phyloP scores from a whole-genome alignment of 2,113 vertebrate genomes.

The Tupaia tana region DNA sequence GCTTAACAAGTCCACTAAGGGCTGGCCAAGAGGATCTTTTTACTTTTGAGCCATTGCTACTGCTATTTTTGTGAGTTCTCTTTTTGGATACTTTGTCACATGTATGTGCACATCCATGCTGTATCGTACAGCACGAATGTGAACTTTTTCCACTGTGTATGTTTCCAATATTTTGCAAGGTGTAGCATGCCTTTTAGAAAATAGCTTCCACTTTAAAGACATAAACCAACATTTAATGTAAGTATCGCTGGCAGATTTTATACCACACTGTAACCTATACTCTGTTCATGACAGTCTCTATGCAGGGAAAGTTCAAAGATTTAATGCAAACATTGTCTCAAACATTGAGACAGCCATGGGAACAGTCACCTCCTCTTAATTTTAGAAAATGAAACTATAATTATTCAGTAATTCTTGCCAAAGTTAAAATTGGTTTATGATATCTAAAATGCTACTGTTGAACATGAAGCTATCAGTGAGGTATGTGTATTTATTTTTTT shows the following conservation, averaged over 20 bases:
- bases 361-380: constrained; percentile 19
- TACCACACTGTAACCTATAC: not conserved
- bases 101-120: no score
- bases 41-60: not conserved
- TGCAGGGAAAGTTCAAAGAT: not conserved
- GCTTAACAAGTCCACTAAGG: no score
- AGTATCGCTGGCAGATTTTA: not conserved
- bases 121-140: not conserved
- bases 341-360: not conserved
- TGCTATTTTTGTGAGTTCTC: not conserved
- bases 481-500: not conserved
- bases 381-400: constrained; percentile 32
- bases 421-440: constrained; percentile 10
- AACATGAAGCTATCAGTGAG: not conserved
- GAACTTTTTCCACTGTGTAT: not conserved
- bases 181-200: not conserved
- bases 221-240: not conserved
- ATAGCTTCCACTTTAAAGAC: constrained; percentile 33
- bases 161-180: not conserved
- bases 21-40: not conserved
- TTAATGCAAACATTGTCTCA: not conserved
- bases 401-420: constrained; percentile 19
- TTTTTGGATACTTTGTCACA: not conserved
- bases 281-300: not conserved
- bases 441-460: not conserved